Base-by-base conservation (phyloP, 2,797 vertebrate species). In the Lacerta bilineata region DNA sequence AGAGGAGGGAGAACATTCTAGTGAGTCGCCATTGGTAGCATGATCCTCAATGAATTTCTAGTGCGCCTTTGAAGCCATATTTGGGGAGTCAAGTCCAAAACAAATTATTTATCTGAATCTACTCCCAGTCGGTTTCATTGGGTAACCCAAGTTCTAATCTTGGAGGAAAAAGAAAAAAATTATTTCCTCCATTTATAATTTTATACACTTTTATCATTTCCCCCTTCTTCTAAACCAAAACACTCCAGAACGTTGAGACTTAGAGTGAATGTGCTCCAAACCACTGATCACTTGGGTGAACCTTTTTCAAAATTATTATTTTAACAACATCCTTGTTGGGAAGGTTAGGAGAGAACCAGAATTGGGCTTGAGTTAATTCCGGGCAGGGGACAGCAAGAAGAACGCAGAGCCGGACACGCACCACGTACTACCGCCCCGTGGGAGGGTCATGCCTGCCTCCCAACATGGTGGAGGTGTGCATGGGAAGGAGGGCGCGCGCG, bases 381-480 rank as follows among this genome's bases (percentile, higher is more conserved):
- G 11, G 84, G 20, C 20, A 41, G 15, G 3, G 66, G 66, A n/a
- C 41, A 33, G 66, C 50, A 55, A 55, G 85, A 92, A 85, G 79
- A 61, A 36, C 27, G 39, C 29, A 43, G 61, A 39, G 10, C 43
- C 33, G 41, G 27, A 41, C 33, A 50, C 50, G 41, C 36, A 9
- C 77, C 23, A 25, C 17, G 9, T 29, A 5, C 33, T 39, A 39
- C 61, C 66, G 3, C 29, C 43, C 69, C 41, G 2, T 27, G 39
- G 68, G 83, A 29, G 59, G n/a, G 69, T 10, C 43, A 1, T 7
- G 18, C 7, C 25, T 1, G 69, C 83, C 75, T 43, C 4, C 66
- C 69, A 84, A 87, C 83, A 84, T 87, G 89, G 66, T 71, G 85
- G 85, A 74, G 85, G 89, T 39, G 85, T 43, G 89, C 29, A 20